Evolutionary conservation across 2,888 invertebrate genomes (phyloP).

Genomic region (Parascotia fuliginaria): DNA sequence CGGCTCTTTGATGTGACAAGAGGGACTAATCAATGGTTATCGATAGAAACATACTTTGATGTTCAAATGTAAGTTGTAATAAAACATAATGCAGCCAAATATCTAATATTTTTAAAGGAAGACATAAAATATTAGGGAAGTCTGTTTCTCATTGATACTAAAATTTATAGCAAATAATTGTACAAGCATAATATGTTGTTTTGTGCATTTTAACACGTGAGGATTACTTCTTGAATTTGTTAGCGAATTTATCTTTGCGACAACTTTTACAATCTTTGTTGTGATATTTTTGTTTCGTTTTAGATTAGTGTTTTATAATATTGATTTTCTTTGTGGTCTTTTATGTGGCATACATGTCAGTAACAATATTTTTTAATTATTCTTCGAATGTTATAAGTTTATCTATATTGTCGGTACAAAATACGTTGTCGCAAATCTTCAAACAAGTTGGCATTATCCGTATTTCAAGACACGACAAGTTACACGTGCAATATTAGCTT

Average conservation of each 20-base stretch:
- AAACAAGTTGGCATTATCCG: too few relatives aligned
- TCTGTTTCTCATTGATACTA: constrained; percentile 6
- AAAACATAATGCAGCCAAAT: constrained; percentile 22
- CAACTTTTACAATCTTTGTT: constrained; percentile 13
- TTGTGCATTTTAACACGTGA: constrained; percentile 17
- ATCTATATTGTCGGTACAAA: neutral
- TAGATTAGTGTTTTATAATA: constrained; percentile 1
- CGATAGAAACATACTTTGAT: constrained; percentile 69
- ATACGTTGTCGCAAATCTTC: neutral
- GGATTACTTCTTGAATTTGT: constrained; percentile 20
- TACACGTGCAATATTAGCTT: too few relatives aligned
- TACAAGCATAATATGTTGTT: constrained; percentile 20
- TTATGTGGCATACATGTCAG: too few relatives aligned
- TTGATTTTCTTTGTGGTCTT: neutral
- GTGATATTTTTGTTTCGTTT: constrained; percentile 6
- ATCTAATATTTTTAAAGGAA: constrained; percentile 21
- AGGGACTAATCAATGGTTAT: constrained; percentile 76
- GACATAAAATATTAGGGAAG: constrained; percentile 19
- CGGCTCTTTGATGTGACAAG: constrained; percentile 80
- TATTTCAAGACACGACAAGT: too few relatives aligned
- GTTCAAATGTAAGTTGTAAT: constrained; percentile 42
- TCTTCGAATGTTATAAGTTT: too few relatives aligned
- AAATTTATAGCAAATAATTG: constrained; percentile 28
- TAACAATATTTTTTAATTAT: too few relatives aligned
- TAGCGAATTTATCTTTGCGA: constrained; percentile 22